These are phyloP conservation scores for Drosophila colorata DNA, from an alignment of 2,888 invertebrate genomes.

Conservation along the genomic window DNA sequence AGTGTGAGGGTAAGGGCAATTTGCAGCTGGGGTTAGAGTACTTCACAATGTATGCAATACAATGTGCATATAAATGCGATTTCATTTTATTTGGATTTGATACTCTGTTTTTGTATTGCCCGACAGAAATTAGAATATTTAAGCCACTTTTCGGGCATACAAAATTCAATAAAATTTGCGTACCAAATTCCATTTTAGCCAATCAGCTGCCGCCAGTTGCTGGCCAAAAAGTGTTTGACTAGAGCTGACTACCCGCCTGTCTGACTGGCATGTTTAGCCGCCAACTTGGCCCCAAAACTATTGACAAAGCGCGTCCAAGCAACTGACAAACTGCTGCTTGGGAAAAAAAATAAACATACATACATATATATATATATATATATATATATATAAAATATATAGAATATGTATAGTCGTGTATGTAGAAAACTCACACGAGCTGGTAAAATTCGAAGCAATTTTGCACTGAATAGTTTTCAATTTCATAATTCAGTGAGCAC, in stretches of 20 bases:
- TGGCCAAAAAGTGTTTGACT: slow-evolving; percentile 18
- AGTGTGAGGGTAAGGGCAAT: no score
- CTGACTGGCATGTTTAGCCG: slow-evolving; percentile 47
- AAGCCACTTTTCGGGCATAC: slow-evolving; percentile 48
- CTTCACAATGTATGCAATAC: slow-evolving; percentile 42
- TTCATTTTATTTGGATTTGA: slow-evolving; percentile 45
- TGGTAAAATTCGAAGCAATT: slow-evolving; percentile 75
- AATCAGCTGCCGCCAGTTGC: slow-evolving; percentile 16
- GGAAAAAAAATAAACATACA: slow-evolving; percentile 14
- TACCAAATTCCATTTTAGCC: slow-evolving; percentile 32
- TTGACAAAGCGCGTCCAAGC: slow-evolving; percentile 65
- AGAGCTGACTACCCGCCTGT: slow-evolving; percentile 14
- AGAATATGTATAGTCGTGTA: slow-evolving; percentile 12
- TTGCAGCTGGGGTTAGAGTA: background rate
- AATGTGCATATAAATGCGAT: slow-evolving; percentile 71
- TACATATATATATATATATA: background rate
- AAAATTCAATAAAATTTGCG: slow-evolving; percentile 56
- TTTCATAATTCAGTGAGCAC: slow-evolving; percentile 84
- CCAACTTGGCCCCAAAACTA: slow-evolving; percentile 43
- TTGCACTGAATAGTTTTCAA: slow-evolving; percentile 82
- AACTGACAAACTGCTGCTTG: slow-evolving; percentile 67
- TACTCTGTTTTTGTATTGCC: slow-evolving; percentile 35
- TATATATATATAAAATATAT: slow-evolving; percentile 6
- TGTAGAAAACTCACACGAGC: slow-evolving; percentile 41
- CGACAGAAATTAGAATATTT: slow-evolving; percentile 70